Conservation (phyloP, 2,888 invertebrate species). For the Nemapogon koenigi region DNA sequence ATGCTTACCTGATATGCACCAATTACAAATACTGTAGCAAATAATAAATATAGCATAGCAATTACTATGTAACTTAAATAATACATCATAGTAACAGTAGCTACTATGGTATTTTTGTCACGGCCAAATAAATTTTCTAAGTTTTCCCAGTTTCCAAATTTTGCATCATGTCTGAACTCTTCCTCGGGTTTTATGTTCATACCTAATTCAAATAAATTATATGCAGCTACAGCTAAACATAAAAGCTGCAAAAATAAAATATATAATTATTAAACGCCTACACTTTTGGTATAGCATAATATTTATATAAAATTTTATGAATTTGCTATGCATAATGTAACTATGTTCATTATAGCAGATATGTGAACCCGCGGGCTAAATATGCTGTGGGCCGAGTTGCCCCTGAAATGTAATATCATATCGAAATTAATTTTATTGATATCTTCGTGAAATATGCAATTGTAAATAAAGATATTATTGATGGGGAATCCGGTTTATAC, state of each 20-base stretch:
- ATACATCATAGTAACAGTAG: conserved; percentile 35
- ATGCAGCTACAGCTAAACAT: conserved; percentile 41
- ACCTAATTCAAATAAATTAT: conserved; percentile 39
- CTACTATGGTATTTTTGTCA: conserved; percentile 32
- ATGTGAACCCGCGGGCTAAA: too few species aligned
- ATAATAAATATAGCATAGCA: conserved; percentile 36
- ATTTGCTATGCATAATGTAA: too few species aligned
- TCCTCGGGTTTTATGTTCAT: conserved; percentile 34
- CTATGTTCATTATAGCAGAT: too few species aligned
- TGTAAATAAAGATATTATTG: too few species aligned
- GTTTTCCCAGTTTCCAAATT: conserved; percentile 42
- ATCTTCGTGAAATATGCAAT: too few species aligned
- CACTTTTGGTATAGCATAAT: too few species aligned
- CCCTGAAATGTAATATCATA: too few species aligned
- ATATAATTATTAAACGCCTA: too few species aligned
- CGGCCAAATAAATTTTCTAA: conserved; percentile 44
- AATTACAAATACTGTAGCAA: conserved; percentile 37
- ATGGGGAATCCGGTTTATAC: too few species aligned
- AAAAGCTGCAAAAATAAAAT: conserved; percentile 45
- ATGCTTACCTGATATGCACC: conserved; percentile 44
- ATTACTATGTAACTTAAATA: conserved; percentile 37
- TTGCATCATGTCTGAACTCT: conserved; percentile 26
- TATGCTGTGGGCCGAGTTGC: too few species aligned
- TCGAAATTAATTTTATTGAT: too few species aligned
- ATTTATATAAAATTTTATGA: too few species aligned